Percentiles rank a stretch among this genome's conserved stretches.
These are phyloP conservation scores for Rhopalosiphum padi DNA, from an alignment of 1,140 invertebrate species.

Conservation along the genomic window DNA sequence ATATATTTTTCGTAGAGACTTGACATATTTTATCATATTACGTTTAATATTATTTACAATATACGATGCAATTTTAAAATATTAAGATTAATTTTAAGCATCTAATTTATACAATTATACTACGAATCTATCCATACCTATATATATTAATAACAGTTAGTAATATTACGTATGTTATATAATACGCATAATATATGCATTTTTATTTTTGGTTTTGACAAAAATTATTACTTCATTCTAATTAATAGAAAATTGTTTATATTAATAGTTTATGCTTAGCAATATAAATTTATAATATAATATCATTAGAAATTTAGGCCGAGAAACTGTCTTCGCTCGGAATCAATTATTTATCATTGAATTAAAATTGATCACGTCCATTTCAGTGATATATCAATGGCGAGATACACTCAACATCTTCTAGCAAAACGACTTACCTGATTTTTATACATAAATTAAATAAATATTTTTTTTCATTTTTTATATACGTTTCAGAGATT, in stretches of 20 bases:
- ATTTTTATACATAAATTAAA: neutral
- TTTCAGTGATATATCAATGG: neutral
- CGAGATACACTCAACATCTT: too few species aligned
- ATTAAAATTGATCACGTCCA: neutral
- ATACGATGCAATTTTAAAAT: too few species aligned
- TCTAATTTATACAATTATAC: too few species aligned
- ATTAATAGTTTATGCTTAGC: neutral
- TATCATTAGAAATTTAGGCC: neutral
- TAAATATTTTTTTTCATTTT: neutral
- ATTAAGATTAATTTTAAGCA: neutral
- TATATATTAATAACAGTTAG: too few species aligned
- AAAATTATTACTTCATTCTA: neutral
- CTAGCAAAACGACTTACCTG: neutral
- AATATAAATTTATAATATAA: neutral
- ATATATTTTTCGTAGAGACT: too few species aligned
- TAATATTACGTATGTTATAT: too few species aligned
- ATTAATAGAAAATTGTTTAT: neutral
- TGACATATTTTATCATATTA: too few species aligned
- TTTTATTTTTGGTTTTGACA: neutral
- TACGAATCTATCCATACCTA: too few species aligned
- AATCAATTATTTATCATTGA: neutral
- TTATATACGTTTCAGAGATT: too few species aligned
- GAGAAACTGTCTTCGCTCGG: neutral
- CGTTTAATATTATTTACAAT: too few species aligned
- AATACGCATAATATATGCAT: too few species aligned